A percentile compares a stretch with the other conserved stretches of the same genome.
These are phyloP conservation scores for Gymnodraco acuticeps DNA, from an alignment of 2,797 vertebrate species.

Conservation along the genomic window DNA sequence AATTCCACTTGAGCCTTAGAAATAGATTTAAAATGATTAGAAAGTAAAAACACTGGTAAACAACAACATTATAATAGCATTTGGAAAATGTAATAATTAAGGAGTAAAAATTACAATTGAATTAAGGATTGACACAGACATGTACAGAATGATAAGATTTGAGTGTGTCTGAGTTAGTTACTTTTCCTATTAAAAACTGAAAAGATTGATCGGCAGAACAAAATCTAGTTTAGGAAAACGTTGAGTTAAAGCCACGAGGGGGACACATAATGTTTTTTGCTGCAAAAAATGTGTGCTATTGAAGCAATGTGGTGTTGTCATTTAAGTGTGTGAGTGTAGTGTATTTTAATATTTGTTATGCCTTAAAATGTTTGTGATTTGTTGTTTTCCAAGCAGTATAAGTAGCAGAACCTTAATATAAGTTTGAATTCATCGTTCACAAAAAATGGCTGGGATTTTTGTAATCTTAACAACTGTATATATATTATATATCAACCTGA, in stretches of 20 bases:
- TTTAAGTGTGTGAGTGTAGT: background rate
- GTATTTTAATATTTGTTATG: too few relatives aligned
- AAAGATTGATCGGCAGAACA: too few relatives aligned
- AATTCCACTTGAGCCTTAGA: conserved; percentile 83
- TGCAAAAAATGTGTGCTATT: background rate
- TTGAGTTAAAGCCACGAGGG: background rate
- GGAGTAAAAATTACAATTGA: background rate
- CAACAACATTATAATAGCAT: background rate
- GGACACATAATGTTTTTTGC: background rate
- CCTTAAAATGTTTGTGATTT: background rate
- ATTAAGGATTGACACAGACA: background rate
- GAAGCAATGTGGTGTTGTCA: background rate
- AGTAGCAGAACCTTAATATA: background rate
- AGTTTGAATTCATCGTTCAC: background rate
- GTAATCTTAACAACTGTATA: background rate
- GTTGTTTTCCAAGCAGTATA: background rate
- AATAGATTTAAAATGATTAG: conserved; percentile 20
- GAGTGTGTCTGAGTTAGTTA: too few relatives aligned
- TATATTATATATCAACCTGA: background rate
- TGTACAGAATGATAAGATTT: too few relatives aligned
- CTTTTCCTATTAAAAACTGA: too few relatives aligned
- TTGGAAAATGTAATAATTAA: too few relatives aligned
- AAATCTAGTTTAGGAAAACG: too few relatives aligned
- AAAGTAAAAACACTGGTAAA: background rate
- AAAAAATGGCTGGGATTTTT: background rate